Conservation (phyloP, 2,888 invertebrate genomes). For the Phaonia tiefii region DNA sequence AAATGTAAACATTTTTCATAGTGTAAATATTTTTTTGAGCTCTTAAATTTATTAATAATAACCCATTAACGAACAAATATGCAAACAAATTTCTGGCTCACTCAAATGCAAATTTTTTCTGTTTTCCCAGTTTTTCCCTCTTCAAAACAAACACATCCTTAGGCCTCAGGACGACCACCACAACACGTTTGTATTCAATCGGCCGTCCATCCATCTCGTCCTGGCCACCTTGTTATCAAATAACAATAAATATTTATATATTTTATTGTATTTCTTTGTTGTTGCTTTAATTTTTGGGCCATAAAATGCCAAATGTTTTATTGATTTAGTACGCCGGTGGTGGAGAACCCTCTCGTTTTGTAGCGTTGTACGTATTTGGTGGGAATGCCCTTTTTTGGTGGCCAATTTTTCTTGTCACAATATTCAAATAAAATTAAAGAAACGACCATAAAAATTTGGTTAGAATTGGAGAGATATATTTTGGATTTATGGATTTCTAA, state of each 20-base stretch:
- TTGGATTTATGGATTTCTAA: constrained; percentile 41
- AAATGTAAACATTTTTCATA: constrained; percentile 2
- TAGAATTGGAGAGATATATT: constrained; percentile 30
- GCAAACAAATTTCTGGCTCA: not conserved
- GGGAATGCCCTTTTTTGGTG: not conserved
- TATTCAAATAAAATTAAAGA: constrained; percentile 34
- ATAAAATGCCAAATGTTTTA: constrained; percentile 37
- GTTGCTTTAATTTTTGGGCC: too few relatives aligned
- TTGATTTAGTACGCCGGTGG: not conserved
- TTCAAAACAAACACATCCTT: constrained; percentile 18
- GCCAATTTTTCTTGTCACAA: not conserved
- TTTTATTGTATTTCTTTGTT: constrained; percentile 5
- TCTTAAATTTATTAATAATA: constrained; percentile 19
- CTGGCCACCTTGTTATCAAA: not conserved
- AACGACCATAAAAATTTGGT: constrained; percentile 42
- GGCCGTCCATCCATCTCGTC: too few relatives aligned
- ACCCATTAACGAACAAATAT: constrained; percentile 2
- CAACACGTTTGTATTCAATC: not conserved
- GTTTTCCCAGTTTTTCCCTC: too few relatives aligned
- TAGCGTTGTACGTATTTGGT: not conserved
- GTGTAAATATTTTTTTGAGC: not conserved
- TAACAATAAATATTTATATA: constrained; percentile 35
- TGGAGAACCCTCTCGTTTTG: not conserved
- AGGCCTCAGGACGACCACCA: not conserved
- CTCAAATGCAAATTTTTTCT: too few relatives aligned